Conservation (phyloP, 2,797 vertebrate species). For the Pempheris klunzingeri region DNA sequence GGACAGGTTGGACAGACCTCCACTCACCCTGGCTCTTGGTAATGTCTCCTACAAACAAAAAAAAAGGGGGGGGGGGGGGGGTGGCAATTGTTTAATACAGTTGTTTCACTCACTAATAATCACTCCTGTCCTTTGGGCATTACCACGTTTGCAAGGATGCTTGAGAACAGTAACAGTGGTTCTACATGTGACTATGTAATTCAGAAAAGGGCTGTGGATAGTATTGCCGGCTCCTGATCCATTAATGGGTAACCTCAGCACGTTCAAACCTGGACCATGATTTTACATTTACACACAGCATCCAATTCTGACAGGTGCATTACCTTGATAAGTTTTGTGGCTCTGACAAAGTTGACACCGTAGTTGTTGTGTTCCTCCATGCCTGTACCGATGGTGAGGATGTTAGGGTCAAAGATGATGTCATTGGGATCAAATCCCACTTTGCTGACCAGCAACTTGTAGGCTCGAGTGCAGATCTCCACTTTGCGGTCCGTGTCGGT, state of each 20-base stretch:
- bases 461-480: conserved; percentile 92
- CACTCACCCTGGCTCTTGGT: conserved; percentile 92
- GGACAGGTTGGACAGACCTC: conserved; percentile 97
- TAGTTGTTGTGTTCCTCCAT: conserved; percentile 97
- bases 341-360: conserved; percentile 92
- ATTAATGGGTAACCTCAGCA: no score
- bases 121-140: no score
- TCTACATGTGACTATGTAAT: not conserved
- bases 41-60: conserved; percentile 86
- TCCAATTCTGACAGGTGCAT: not conserved
- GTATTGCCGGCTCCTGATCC: no score
- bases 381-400: conserved; percentile 97
- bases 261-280: no score
- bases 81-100: no score
- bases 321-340: conserved; percentile 93
- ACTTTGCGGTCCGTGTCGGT: conserved; percentile 92
- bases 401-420: conserved; percentile 98
- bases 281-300: no score
- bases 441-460: conserved; percentile 88
- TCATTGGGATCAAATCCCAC: conserved; percentile 93
- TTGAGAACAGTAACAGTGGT: not conserved
- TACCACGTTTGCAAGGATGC: not conserved
- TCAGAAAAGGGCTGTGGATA: not conserved
- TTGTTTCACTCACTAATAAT: no score
- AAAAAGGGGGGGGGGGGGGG: conserved; percentile 1